Base-by-base conservation (phyloP, 2,888 invertebrate genomes). In the Sericinus montela region DNA sequence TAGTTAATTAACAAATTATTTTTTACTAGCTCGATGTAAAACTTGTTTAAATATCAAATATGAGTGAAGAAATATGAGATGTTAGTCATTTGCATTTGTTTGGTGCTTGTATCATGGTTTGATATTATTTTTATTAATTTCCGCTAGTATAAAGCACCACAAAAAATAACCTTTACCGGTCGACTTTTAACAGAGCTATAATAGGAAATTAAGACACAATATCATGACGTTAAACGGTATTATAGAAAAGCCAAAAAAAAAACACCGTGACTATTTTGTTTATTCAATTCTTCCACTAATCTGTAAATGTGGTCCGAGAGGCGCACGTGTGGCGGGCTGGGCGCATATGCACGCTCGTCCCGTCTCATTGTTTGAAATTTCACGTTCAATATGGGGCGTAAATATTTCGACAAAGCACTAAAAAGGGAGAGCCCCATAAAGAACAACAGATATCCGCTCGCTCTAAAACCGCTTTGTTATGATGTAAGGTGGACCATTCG, bases 351-450 rank as follows among this genome's bases (percentile, higher is more conserved):
- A 64, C 68, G 11, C 32, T 11, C 59, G 57, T 60, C 52, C 62
- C 63, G 59, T 67, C 76, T 32, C 32, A 79, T 87, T 86, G 87
- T 88, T 87, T 75, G 75, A 72, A 76, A 85, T 83, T 84, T 84
- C 78, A 80, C 77, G 73, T 84, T 75, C 79, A 83, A 84, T 86
- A 77, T 81, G 72, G 79, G 74, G 75, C 80, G 79, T 87, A 83
- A 86, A 88, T 83, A 85, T 86, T 85, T 84, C 84, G 78, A 86
- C 86, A 80, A 83, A 73, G 73, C 75, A 74, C 70, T 73, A 78
- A 78, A n/a, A 80, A 82, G 79, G 80, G 79, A 78, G 72, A 74
- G 69, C 67, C 62, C n/a, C 70, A 72, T 74, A 75, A 76, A 69
- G 69, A 77, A 75, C 72, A 72, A 69, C 67, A 68, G 64, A 72